Base-by-base conservation (phyloP, 2,113 vertebrate genomes). In the Aegithalos caudatus region DNA sequence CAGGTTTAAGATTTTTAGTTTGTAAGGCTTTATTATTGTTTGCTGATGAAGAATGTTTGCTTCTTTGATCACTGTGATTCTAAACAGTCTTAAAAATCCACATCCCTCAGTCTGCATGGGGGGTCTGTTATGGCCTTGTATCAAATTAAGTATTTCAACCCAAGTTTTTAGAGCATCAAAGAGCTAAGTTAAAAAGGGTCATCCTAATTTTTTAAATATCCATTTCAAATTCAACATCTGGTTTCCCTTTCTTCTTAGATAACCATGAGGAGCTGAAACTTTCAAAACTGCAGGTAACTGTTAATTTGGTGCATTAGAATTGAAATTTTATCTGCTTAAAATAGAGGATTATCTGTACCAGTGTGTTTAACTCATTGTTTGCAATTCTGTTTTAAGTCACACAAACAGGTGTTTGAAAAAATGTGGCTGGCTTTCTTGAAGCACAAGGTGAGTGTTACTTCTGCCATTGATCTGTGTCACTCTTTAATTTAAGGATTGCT, bases 391-490 rank as follows among this genome's bases (percentile, higher is more conserved):
- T 89, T 85, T 21, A 97, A 99, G 99, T 99, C 99, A 44, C 99
- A 99, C 95, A 99, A 85, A 73, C 98, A 98, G 28, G 97, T 86
- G 1, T 99, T 99, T 96, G 98, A 99, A 95, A 98, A 90, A 48
- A 98, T 99, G 98, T 99, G 99, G 99, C 98, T 99, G 11, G 91
- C 97, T 19, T 99, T 99, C 86, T 98, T 99, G 56, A 99, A 99
- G 95, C 97, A 99, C 92, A 98, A 99, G 98, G 99, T 99, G 97
- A 92, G 93, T 47, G 13, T 15, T 35, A 3, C 20, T 24, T 10
- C 35, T 28, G 48, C 11, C 11, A 3, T 29, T 9, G 19, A 2
- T 50, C 45, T 50, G 27, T 4, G 4, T 60, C 2, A 9, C 33
- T 38, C n/a, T 80, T 62, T 22, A 9, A n/a, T 72, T 58, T 33